phyloP scores from a whole-genome alignment of 2,888 invertebrate species.

The Lamellibrachia columna region DNA sequence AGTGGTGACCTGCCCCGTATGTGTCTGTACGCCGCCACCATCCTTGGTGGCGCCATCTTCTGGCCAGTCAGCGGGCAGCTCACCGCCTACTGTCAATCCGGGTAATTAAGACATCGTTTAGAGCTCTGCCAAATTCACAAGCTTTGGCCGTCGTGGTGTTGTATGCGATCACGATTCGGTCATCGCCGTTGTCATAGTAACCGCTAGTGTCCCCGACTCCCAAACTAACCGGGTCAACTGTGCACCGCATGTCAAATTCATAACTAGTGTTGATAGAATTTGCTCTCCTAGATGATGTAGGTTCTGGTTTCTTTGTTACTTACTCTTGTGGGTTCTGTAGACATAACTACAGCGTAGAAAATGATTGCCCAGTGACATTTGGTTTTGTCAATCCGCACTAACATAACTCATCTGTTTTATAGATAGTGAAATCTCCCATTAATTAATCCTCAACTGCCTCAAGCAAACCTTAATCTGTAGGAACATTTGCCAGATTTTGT shows the following conservation, averaged over 20 bases:
- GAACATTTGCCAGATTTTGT: not conserved
- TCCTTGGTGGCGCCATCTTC: not conserved
- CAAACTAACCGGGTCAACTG: not conserved
- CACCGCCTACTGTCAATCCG: slow-evolving; percentile 11
- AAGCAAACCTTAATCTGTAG: not conserved
- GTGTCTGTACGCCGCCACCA: not conserved
- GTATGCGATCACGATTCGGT: not conserved
- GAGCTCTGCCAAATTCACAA: not conserved
- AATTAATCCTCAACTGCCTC: not conserved
- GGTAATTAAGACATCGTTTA: slow-evolving; percentile 12
- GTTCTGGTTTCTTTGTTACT: not conserved
- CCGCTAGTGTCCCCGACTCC: not conserved
- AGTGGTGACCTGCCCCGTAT: not conserved
- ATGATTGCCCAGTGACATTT: not conserved
- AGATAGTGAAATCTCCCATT: not conserved
- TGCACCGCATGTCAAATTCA: not conserved
- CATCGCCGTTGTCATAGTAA: not conserved
- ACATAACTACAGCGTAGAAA: not conserved
- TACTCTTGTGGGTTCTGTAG: not conserved
- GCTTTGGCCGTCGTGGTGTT: not conserved
- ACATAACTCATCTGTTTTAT: not conserved
- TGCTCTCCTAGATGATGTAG: not conserved
- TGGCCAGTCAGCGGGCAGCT: not conserved
- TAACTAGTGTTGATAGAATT: not conserved
- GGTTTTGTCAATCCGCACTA: not conserved